Conservation (phyloP, 2,113 vertebrate species). For the Tapirus terrestris region DNA sequence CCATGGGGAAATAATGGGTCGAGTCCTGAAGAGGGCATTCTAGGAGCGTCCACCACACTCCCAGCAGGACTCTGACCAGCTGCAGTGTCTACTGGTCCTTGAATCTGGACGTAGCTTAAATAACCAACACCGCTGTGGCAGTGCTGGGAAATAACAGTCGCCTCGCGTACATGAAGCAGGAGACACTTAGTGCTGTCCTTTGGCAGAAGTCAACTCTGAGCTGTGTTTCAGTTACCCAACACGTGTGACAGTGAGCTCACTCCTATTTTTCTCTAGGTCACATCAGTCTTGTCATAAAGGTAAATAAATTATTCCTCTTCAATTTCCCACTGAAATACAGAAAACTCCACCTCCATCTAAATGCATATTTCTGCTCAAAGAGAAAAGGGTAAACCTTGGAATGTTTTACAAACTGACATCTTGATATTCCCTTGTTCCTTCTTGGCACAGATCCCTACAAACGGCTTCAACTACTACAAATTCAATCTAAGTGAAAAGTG, state of each 20-base stretch:
- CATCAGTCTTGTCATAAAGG: neutral
- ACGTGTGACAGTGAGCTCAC: too few species aligned
- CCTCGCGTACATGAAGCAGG: neutral
- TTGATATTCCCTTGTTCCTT: neutral
- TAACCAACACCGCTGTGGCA: accelerated
- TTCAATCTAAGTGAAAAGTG: constrained; percentile 37
- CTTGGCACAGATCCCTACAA: neutral
- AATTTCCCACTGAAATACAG: neutral
- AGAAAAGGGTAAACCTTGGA: neutral
- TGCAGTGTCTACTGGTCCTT: accelerated
- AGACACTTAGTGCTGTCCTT: accelerated
- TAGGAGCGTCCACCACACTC: neutral
- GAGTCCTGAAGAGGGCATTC: neutral
- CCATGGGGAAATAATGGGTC: neutral
- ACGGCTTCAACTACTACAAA: neutral
- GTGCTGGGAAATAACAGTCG: neutral
- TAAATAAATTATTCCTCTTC: neutral
- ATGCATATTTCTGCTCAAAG: neutral
- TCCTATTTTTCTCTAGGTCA: neutral
- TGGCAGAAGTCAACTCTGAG: neutral
- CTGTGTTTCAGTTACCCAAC: neutral
- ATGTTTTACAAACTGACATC: neutral
- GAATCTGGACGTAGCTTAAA: neutral
- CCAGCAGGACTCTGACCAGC: neutral
- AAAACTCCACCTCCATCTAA: neutral